A percentile compares a stretch with the other conserved stretches of the same genome.
Evolutionary conservation across 2,113 vertebrate genomes (phyloP).

Genomic region (Spilogale gracilis): DNA sequence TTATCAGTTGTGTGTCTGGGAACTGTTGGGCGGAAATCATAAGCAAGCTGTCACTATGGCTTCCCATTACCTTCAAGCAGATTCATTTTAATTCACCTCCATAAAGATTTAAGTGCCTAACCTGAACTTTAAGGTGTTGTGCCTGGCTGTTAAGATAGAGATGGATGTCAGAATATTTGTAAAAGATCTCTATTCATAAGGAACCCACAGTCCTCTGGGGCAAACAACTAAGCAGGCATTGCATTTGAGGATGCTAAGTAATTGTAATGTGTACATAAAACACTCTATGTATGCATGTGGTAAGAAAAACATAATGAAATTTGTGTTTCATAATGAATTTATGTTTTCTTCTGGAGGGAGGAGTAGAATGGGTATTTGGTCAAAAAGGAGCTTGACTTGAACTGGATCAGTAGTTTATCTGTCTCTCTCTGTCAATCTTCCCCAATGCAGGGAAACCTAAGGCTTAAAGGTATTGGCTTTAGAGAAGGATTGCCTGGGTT

Average conservation of each 20-base stretch:
- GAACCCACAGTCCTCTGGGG: neutral
- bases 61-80: conserved; percentile 43
- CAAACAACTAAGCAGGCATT: neutral
- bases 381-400: neutral
- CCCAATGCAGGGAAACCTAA: neutral
- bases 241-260: neutral
- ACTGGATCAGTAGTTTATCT: neutral
- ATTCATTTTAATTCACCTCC: conserved; percentile 58
- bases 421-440: neutral
- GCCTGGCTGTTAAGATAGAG: neutral
- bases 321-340: too few relatives aligned
- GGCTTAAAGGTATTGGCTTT: neutral
- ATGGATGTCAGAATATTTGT: conserved; percentile 30
- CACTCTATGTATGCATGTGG: neutral
- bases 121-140: neutral
- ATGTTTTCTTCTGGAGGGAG: neutral
- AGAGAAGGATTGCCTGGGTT: neutral
- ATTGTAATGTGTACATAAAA: neutral
- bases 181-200: neutral
- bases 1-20: conserved; percentile 12
- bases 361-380: neutral
- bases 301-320: neutral
- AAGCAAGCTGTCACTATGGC: neutral
- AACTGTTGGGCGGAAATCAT: conserved; percentile 49
- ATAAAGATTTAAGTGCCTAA: neutral